Evolutionary conservation across 2,888 invertebrate genomes (phyloP).

Genomic region (Halictus ligatus): DNA sequence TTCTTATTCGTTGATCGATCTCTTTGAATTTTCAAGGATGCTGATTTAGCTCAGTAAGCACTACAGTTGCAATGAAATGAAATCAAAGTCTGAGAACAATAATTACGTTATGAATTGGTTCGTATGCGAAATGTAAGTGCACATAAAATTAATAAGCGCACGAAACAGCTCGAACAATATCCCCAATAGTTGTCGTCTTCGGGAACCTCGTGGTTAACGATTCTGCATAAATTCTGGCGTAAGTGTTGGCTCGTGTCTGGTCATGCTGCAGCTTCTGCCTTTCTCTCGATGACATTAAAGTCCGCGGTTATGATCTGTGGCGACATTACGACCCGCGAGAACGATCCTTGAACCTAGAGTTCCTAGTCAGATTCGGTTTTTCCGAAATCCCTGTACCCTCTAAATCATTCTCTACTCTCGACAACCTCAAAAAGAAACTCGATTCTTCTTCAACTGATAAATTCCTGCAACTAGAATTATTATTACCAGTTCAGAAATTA

Average conservation of each 20-base stretch:
- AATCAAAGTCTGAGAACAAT: too few relatives aligned
- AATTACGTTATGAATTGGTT: too few relatives aligned
- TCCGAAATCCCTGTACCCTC: not conserved
- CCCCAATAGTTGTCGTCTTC: not conserved
- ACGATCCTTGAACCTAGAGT: slow-evolving; percentile 3
- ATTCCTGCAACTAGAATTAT: too few relatives aligned
- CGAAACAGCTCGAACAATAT: not conserved
- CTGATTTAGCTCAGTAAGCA: too few relatives aligned
- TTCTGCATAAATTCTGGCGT: slow-evolving; percentile 46
- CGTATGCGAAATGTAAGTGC: not conserved
- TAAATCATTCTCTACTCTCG: not conserved
- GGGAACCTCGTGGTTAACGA: slow-evolving; percentile 7
- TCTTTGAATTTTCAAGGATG: too few relatives aligned
- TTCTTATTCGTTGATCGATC: too few relatives aligned
- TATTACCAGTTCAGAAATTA: too few relatives aligned
- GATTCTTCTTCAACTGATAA: not conserved
- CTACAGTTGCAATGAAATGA: too few relatives aligned
- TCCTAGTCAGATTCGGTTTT: not conserved
- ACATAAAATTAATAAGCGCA: not conserved
- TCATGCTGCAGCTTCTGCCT: slow-evolving; percentile 55
- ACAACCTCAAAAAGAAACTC: not conserved
- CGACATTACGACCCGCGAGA: slow-evolving; percentile 39
- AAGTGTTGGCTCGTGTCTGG: slow-evolving; percentile 34
- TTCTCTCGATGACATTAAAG: slow-evolving; percentile 62
- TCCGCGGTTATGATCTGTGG: slow-evolving; percentile 57